phyloP scores from a whole-genome alignment of 2,888 invertebrate genomes.

The Taenaris catops region DNA sequence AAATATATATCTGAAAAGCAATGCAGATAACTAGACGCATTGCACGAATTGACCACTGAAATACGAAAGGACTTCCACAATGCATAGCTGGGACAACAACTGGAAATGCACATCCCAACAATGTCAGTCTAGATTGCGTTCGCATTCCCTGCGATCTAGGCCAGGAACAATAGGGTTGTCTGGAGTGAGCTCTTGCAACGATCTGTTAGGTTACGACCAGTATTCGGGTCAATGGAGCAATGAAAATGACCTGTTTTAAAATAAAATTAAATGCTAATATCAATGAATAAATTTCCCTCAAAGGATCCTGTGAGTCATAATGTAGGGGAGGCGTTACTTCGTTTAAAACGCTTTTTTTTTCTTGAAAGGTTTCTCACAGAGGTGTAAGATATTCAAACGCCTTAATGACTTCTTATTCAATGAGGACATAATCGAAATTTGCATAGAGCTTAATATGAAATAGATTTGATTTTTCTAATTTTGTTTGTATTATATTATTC shows the following conservation, averaged over 20 bases:
- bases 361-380: slow-evolving; percentile 10
- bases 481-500: no score
- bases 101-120: slow-evolving; percentile 54
- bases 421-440: no score
- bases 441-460: no score
- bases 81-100: slow-evolving; percentile 24
- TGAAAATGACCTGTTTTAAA: slow-evolving; percentile 47
- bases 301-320: slow-evolving; percentile 12
- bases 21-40: slow-evolving; percentile 17
- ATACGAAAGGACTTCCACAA: slow-evolving; percentile 25
- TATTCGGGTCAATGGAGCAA: slow-evolving; percentile 64
- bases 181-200: slow-evolving; percentile 55
- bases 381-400: slow-evolving; percentile 6
- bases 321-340: slow-evolving; percentile 4
- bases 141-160: slow-evolving; percentile 68
- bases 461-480: no score
- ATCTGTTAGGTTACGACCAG: slow-evolving; percentile 55
- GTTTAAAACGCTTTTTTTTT: slow-evolving; percentile 7
- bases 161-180: slow-evolving; percentile 60
- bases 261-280: slow-evolving; percentile 27
- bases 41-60: slow-evolving; percentile 27
- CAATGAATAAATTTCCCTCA: slow-evolving; percentile 23
- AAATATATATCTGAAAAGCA: slow-evolving; percentile 10
- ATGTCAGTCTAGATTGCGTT: slow-evolving; percentile 66
- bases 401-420: slow-evolving; percentile 3